A percentile compares a stretch with the other conserved stretches of the same genome.
Conservation (phyloP, 35 echinoderm and acorn worm genomes). For the Anneissia japonica region DNA sequence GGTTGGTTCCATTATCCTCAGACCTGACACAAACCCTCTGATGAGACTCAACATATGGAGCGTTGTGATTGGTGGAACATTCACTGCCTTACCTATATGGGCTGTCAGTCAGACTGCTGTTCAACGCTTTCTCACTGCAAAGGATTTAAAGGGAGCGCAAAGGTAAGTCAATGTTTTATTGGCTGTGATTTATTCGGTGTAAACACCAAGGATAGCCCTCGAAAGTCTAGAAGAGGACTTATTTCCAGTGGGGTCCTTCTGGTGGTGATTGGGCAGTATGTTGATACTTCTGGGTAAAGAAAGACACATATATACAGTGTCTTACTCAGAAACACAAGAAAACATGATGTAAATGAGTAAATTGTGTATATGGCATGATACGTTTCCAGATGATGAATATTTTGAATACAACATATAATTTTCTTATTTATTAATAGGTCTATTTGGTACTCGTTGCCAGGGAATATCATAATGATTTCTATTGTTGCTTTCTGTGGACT, state of each 20-base stretch:
- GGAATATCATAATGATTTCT: constrained; percentile 70
- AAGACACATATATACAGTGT: no score
- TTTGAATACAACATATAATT: neutral
- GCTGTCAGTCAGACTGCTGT: constrained; percentile 87
- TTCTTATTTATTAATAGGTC: constrained; percentile 51
- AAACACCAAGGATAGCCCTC: no score
- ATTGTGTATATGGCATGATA: no score
- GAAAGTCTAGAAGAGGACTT: no score
- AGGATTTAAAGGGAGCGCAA: constrained; percentile 68
- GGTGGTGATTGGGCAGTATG: no score
- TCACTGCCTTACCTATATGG: constrained; percentile 74
- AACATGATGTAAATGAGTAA: no score
- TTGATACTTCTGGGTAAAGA: no score
- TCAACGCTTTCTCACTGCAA: constrained; percentile 88
- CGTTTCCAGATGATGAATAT: no score
- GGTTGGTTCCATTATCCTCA: no score
- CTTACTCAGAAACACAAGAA: no score
- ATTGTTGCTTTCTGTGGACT: constrained; percentile 70
- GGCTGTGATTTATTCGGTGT: no score
- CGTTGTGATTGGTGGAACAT: constrained; percentile 65
- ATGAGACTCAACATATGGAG: constrained; percentile 59
- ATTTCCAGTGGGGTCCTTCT: no score
- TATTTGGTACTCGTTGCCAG: constrained; percentile 81
- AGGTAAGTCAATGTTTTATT: constrained; percentile 35
- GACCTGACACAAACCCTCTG: constrained; percentile 45